A percentile compares a stretch with the other conserved stretches of the same genome.
Evolutionary conservation across 2,888 invertebrate genomes (phyloP).

Genomic region (Pinctada fucata): DNA sequence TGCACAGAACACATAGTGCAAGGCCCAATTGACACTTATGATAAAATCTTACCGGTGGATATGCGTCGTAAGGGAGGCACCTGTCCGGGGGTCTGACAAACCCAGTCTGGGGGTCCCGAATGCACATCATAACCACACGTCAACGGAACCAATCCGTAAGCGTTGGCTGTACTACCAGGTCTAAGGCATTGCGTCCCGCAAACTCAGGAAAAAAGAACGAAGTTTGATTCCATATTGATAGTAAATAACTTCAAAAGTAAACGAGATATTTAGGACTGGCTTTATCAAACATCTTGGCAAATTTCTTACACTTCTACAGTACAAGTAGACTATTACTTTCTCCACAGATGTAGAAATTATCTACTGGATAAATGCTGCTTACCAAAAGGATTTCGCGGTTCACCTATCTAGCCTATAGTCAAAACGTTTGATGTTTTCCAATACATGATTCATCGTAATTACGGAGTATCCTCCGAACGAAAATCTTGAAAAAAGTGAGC

Average conservation of each 20-base stretch:
- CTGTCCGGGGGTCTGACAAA: constrained; percentile 58
- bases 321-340: constrained; percentile 4
- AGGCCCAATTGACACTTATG: too few species aligned
- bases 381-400: constrained; percentile 1
- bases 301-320: background rate
- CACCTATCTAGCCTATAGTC: background rate
- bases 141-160: background rate
- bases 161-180: background rate
- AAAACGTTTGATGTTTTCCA: constrained; percentile 1
- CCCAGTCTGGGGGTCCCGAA: constrained; percentile 59
- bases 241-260: constrained; percentile 4
- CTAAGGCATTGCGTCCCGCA: background rate
- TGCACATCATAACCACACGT: constrained; percentile 55
- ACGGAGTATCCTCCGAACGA: background rate
- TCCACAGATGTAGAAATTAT: constrained; percentile 1
- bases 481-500: background rate
- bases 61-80: constrained; percentile 55
- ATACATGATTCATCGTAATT: constrained; percentile 1
- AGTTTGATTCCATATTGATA: constrained; percentile 2
- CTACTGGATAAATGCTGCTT: background rate
- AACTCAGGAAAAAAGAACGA: background rate
- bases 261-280: background rate
- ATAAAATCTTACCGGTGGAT: constrained; percentile 48
- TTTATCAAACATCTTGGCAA: constrained; percentile 3
- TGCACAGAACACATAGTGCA: too few species aligned